phyloP scores from a whole-genome alignment of 1,140 invertebrate species.

The Ridgeia piscesae region DNA sequence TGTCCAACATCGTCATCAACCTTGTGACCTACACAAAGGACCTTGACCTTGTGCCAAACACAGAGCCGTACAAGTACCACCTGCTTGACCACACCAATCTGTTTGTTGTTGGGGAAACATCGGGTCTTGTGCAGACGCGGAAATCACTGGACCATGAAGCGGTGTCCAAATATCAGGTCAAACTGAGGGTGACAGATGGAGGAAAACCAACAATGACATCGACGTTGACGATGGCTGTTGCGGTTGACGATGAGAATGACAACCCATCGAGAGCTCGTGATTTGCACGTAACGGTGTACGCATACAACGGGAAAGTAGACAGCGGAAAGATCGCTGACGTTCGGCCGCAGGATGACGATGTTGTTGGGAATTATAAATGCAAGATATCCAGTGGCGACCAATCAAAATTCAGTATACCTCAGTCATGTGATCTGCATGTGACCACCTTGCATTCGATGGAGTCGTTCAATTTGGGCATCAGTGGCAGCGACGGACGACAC shows the following conservation, averaged over 20 bases:
- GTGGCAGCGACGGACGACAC: slow-evolving; percentile 84
- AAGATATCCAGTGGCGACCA: slow-evolving; percentile 56
- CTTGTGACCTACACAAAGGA: slow-evolving; percentile 74
- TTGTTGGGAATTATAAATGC: slow-evolving; percentile 83
- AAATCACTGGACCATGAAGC: slow-evolving; percentile 79
- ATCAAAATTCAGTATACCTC: slow-evolving; percentile 70
- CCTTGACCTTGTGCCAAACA: slow-evolving; percentile 87
- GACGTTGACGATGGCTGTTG: slow-evolving; percentile 78
- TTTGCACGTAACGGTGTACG: slow-evolving; percentile 76
- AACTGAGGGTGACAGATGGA: slow-evolving; percentile 83
- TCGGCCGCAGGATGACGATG: slow-evolving; percentile 86
- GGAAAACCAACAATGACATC: slow-evolving; percentile 77
- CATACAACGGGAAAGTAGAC: slow-evolving; percentile 59
- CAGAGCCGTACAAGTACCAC: slow-evolving; percentile 82
- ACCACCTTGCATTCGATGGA: slow-evolving; percentile 40
- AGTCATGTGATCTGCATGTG: slow-evolving; percentile 75
- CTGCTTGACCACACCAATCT: slow-evolving; percentile 78
- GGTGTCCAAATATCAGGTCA: slow-evolving; percentile 72
- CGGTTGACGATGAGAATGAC: slow-evolving; percentile 87
- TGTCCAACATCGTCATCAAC: slow-evolving; percentile 76
- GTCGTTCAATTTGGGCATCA: slow-evolving; percentile 70
- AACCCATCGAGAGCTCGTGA: slow-evolving; percentile 82
- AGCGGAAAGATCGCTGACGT: slow-evolving; percentile 85
- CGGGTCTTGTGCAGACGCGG: slow-evolving; percentile 78
- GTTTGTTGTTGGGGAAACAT: slow-evolving; percentile 76